Percentiles rank a stretch among this genome's conserved stretches.
These are phyloP conservation scores for Lutraria rhynchaena DNA, from an alignment of 1,140 invertebrate genomes.

Conservation along the genomic window DNA sequence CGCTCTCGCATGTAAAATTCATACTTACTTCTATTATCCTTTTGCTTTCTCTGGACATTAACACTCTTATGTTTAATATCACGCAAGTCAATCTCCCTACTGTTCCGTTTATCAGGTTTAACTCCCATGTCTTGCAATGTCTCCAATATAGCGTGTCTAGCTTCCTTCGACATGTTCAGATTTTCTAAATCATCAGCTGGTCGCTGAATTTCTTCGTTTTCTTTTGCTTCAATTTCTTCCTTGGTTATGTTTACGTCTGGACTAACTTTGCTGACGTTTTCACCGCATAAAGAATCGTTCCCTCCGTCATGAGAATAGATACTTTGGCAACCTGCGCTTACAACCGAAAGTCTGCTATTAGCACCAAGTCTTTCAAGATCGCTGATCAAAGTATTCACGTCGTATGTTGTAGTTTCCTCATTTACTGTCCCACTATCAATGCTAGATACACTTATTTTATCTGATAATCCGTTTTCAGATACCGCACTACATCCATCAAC, in stretches of 20 bases:
- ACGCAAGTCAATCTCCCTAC: background rate
- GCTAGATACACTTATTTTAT: background rate
- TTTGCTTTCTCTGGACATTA: constrained; percentile 11
- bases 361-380: constrained; percentile 28
- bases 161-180: constrained; percentile 52
- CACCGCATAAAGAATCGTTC: background rate
- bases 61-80: constrained; percentile 29
- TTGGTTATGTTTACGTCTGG: background rate
- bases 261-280: background rate
- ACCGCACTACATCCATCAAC: background rate
- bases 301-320: constrained; percentile 11
- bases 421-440: background rate
- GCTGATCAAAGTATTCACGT: constrained; percentile 9
- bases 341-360: constrained; percentile 22
- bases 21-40: constrained; percentile 44
- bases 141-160: constrained; percentile 52
- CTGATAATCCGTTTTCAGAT: constrained; percentile 8
- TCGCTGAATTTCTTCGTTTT: background rate
- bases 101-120: background rate
- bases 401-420: background rate
- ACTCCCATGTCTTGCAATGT: constrained; percentile 49
- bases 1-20: constrained; percentile 43
- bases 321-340: constrained; percentile 23
- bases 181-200: constrained; percentile 1
- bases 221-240: background rate